Evolutionary conservation across 2,113 vertebrate genomes (phyloP).

Genomic region (Recurvirostra avosetta): DNA sequence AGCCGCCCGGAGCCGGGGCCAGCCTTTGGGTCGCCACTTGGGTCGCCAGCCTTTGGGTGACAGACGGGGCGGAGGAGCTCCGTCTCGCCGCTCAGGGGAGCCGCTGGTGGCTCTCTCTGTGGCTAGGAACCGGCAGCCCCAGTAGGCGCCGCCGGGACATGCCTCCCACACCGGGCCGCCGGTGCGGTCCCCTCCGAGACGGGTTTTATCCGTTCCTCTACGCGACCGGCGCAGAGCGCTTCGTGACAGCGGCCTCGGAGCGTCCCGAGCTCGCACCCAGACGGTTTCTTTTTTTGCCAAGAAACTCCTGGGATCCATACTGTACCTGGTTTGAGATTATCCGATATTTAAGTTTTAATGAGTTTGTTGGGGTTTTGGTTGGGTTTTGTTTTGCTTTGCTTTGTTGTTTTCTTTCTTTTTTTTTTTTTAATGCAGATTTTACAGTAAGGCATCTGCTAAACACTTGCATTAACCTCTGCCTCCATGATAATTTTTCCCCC

Average conservation of each 20-base stretch:
- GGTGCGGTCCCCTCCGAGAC: neutral
- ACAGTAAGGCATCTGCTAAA: slow-evolving; percentile 75
- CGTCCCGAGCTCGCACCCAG: neutral
- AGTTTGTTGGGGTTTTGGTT: neutral
- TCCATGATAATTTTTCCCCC: slow-evolving; percentile 69
- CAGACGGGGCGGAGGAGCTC: neutral
- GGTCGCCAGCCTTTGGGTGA: neutral
- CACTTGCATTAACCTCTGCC: slow-evolving; percentile 77
- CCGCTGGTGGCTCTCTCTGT: neutral
- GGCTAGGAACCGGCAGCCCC: neutral
- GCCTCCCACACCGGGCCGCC: neutral
- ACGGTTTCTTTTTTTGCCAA: neutral
- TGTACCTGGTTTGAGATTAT: slow-evolving; percentile 67
- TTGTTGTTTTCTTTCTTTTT: neutral
- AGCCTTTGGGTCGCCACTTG: neutral
- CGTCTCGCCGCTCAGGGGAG: neutral
- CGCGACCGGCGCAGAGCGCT: neutral
- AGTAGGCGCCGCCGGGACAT: neutral
- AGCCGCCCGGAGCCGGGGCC: neutral
- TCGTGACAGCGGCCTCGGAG: neutral
- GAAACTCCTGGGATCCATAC: slow-evolving; percentile 38
- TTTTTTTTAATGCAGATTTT: slow-evolving; percentile 18
- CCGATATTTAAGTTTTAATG: slow-evolving; percentile 56
- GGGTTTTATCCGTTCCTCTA: neutral
- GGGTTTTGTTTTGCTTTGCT: neutral